Conservation (phyloP, 2,797 vertebrate genomes). For the Mycteria americana region DNA sequence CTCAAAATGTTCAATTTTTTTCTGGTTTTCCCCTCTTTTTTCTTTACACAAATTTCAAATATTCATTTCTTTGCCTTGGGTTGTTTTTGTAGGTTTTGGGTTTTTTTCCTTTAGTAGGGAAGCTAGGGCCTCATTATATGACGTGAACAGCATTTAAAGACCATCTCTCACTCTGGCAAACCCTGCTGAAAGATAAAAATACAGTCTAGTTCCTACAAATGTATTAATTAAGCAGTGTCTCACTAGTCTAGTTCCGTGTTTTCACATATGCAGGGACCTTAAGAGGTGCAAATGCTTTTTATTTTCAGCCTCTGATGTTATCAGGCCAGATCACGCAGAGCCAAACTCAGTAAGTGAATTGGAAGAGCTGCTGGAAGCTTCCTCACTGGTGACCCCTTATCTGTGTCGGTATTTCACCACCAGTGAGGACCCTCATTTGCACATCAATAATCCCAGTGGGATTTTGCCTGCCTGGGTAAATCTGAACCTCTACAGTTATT, state of each 20-base stretch:
- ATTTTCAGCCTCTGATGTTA: neutral
- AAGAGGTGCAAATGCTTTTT: slow-evolving; percentile 17
- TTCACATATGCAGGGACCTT: neutral
- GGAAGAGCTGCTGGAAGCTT: neutral
- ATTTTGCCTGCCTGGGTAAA: neutral
- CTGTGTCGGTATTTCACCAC: neutral
- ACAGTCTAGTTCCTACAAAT: neutral
- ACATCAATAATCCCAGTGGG: neutral
- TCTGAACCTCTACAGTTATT: neutral
- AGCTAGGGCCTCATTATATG: neutral
- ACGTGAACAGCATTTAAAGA: neutral
- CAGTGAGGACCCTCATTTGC: neutral
- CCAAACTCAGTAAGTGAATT: neutral
- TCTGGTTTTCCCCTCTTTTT: neutral
- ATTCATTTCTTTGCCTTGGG: neutral
- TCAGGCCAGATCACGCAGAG: neutral
- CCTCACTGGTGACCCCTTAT: neutral
- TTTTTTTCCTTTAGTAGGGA: neutral
- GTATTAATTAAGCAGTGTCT: slow-evolving; percentile 4
- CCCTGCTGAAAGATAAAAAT: neutral
- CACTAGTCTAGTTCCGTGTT: neutral
- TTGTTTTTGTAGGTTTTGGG: neutral
- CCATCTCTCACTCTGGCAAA: neutral
- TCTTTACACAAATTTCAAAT: neutral
- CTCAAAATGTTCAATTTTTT: neutral